Evolutionary conservation across 1,140 invertebrate species (phyloP).

Genomic region (Drosophila littoralis): DNA sequence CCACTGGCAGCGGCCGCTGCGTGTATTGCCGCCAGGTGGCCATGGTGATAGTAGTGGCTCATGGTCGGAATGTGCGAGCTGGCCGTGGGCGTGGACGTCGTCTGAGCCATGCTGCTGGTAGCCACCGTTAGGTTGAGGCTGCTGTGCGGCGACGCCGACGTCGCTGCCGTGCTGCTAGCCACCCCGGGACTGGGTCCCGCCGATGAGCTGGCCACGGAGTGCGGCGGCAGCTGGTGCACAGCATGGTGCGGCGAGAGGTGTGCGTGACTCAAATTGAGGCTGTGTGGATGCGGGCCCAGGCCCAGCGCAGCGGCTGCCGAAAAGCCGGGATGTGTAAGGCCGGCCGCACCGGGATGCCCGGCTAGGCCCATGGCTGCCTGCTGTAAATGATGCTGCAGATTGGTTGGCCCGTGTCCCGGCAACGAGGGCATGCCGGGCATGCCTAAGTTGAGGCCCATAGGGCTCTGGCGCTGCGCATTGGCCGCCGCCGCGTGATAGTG

Average conservation of each 20-base stretch:
- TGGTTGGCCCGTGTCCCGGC: slow-evolving; percentile 67
- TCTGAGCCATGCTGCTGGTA: slow-evolving; percentile 50
- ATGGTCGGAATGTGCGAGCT: slow-evolving; percentile 79
- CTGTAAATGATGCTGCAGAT: slow-evolving; percentile 78
- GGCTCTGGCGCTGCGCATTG: slow-evolving; percentile 75
- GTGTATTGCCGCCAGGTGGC: slow-evolving; percentile 77
- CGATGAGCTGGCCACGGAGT: slow-evolving; percentile 55
- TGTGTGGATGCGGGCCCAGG: slow-evolving; percentile 73
- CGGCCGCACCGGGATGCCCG: slow-evolving; percentile 62
- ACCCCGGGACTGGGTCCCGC: slow-evolving; percentile 56
- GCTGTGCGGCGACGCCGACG: slow-evolving; percentile 69
- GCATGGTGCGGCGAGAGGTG: slow-evolving; percentile 82
- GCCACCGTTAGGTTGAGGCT: slow-evolving; percentile 70
- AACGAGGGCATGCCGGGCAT: slow-evolving; percentile 68
- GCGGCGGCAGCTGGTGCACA: slow-evolving; percentile 71
- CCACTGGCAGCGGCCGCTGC: slow-evolving; percentile 67
- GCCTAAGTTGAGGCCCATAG: slow-evolving; percentile 79
- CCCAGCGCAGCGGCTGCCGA: slow-evolving; percentile 71
- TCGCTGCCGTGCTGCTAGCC: slow-evolving; percentile 44
- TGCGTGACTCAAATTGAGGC: slow-evolving; percentile 78
- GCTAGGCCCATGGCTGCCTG: slow-evolving; percentile 72
- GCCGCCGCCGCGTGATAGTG: slow-evolving; percentile 79
- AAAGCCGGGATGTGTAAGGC: slow-evolving; percentile 73
- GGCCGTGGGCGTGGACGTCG: slow-evolving; percentile 69
- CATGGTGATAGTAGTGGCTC: slow-evolving; percentile 76